These are phyloP conservation scores for Halichondria panicea DNA, from an alignment of 37 sponge, comb jelly and placozoan species.

Conservation along the genomic window DNA sequence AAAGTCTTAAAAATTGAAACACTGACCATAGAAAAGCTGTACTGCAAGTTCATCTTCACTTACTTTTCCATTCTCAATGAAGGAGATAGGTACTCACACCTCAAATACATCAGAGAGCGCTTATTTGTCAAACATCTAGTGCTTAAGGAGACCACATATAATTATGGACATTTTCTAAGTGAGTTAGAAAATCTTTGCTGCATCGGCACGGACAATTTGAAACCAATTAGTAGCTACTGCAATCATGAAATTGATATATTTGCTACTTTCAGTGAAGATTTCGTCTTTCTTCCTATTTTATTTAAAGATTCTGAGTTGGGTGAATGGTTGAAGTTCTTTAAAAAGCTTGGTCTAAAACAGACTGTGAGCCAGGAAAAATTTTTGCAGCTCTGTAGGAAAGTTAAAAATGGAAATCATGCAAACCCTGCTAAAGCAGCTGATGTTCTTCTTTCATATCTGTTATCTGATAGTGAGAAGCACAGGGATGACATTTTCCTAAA, in stretches of 20 bases:
- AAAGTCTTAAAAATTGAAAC: background rate
- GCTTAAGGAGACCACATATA: background rate
- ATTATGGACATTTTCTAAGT: background rate
- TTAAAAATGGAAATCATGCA: slow-evolving; percentile 1
- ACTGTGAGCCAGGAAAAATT: slow-evolving; percentile 10
- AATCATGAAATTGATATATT: slow-evolving; percentile 29
- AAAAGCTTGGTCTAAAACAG: slow-evolving; percentile 11
- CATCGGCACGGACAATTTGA: slow-evolving; percentile 19
- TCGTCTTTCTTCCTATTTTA: slow-evolving; percentile 11
- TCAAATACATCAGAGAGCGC: slow-evolving; percentile 43
- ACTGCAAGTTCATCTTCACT: slow-evolving; percentile 41
- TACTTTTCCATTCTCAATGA: slow-evolving; percentile 23
- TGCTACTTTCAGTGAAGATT: slow-evolving; percentile 8
- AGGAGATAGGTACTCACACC: slow-evolving; percentile 34
- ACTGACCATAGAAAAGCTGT: slow-evolving; percentile 24
- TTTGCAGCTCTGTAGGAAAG: slow-evolving; percentile 8
- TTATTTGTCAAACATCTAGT: background rate
- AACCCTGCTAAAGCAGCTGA: slow-evolving; percentile 13
- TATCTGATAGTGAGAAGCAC: slow-evolving; percentile 15
- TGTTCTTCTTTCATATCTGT: slow-evolving; percentile 33
- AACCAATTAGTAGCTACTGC: slow-evolving; percentile 11
- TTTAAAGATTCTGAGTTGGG: background rate
- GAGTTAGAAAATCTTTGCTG: slow-evolving; percentile 11
- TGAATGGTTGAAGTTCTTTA: slow-evolving; percentile 51
- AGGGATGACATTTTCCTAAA: background rate